These are phyloP conservation scores for Hesperia comma DNA, from an alignment of 2,888 invertebrate species.

Conservation along the genomic window DNA sequence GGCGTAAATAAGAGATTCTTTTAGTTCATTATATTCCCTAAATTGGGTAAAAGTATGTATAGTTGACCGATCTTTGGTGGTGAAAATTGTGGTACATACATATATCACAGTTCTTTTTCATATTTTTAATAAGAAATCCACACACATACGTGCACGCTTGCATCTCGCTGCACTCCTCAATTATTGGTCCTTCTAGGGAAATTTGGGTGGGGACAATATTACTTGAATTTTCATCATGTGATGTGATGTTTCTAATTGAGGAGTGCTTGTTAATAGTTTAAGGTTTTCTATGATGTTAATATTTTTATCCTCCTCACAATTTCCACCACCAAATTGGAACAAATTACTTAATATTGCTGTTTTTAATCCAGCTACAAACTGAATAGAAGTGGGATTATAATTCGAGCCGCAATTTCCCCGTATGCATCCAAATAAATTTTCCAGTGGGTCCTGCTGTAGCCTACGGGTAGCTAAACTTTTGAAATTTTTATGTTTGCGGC, in stretches of 20 bases:
- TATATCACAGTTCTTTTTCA: background rate
- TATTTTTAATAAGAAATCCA: background rate
- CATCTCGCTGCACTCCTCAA: background rate
- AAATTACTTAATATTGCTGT: background rate
- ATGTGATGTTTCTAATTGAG: background rate
- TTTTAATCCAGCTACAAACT: slow-evolving; percentile 42
- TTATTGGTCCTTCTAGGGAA: background rate
- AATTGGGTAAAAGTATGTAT: background rate
- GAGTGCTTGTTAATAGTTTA: background rate
- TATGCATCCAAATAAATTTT: slow-evolving; percentile 42
- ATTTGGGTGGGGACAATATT: no score
- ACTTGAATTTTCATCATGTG: no score
- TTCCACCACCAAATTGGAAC: background rate
- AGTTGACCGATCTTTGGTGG: background rate
- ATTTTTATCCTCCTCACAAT: background rate
- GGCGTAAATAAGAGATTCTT: background rate
- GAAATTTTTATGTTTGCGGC: slow-evolving; percentile 21
- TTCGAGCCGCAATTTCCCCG: slow-evolving; percentile 46
- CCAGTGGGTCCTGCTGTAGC: slow-evolving; percentile 45
- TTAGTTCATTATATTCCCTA: background rate
- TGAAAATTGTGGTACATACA: background rate
- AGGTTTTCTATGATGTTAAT: background rate
- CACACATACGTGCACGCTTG: background rate
- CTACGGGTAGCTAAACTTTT: slow-evolving; percentile 44
- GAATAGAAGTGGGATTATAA: slow-evolving; percentile 43